A percentile compares a stretch with the other conserved stretches of the same genome.
Conservation (phyloP, 2,797 vertebrate species). For the Lateolabrax maculatus region DNA sequence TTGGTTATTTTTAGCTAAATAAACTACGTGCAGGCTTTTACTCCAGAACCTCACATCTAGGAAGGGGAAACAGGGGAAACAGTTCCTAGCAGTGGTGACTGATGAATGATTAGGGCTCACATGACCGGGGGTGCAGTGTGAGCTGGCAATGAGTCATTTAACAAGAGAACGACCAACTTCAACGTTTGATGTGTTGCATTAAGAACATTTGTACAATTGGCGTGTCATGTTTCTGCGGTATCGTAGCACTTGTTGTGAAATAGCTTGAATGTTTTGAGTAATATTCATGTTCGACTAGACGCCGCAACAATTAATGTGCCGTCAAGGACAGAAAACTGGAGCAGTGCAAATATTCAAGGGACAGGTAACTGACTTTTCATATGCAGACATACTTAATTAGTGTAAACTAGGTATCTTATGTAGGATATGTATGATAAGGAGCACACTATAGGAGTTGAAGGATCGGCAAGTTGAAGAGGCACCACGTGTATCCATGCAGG, state of each 20-base stretch:
- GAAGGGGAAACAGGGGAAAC: constrained; percentile 25
- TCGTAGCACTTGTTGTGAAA: constrained; percentile 46
- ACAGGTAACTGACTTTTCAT: not conserved
- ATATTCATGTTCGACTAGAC: constrained; percentile 26
- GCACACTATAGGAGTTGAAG: not conserved
- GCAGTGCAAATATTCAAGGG: not conserved
- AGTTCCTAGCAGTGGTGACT: constrained; percentile 52
- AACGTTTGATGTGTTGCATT: constrained; percentile 51
- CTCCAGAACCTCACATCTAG: constrained; percentile 63
- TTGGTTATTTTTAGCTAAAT: constrained; percentile 84
- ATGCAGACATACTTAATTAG: not conserved
- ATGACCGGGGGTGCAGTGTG: constrained; percentile 51
- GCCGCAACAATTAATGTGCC: not conserved
- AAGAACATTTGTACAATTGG: constrained; percentile 45
- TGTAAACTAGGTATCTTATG: not conserved
- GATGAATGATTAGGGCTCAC: constrained; percentile 60
- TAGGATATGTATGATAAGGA: not conserved
- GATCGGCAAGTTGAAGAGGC: not conserved
- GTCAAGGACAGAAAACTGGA: constrained; percentile 4
- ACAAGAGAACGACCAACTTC: constrained; percentile 33
- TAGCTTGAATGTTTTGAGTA: constrained; percentile 49
- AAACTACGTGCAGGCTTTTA: constrained; percentile 62
- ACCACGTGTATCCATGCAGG: too few relatives aligned
- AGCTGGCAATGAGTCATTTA: constrained; percentile 61
- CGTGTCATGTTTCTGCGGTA: constrained; percentile 36